A percentile compares a stretch with the other conserved stretches of the same genome.
Evolutionary conservation across 2,888 invertebrate species (phyloP).

Genomic region (Agrotis ipsilon): DNA sequence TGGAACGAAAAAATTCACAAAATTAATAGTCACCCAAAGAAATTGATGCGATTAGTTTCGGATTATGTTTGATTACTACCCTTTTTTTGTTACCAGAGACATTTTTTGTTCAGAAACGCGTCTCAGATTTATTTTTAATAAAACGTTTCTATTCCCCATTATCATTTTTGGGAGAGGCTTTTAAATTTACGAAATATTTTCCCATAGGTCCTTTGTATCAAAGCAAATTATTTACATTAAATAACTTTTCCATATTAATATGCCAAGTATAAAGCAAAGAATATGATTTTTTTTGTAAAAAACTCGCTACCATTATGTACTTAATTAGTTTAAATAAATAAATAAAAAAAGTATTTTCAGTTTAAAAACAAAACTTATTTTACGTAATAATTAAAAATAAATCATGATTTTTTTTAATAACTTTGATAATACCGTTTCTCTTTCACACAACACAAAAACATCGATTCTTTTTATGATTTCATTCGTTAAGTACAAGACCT

Average conservation of each 20-base stretch:
- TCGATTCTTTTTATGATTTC: conserved; percentile 10
- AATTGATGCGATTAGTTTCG: conserved; percentile 86
- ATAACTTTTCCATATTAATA: too few relatives aligned
- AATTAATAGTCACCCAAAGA: conserved; percentile 77
- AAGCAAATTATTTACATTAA: too few relatives aligned
- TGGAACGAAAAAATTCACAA: conserved; percentile 59
- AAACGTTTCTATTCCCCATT: conserved; percentile 67
- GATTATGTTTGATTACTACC: conserved; percentile 79
- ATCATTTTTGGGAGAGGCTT: conserved; percentile 20
- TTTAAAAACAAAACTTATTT: too few relatives aligned
- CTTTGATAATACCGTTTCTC: conserved; percentile 8
- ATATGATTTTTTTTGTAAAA: too few relatives aligned
- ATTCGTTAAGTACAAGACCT: conserved; percentile 26
- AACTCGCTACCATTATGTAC: too few relatives aligned
- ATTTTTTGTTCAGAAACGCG: conserved; percentile 72
- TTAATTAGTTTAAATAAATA: too few relatives aligned
- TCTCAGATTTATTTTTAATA: conserved; percentile 77
- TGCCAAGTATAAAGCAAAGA: too few relatives aligned
- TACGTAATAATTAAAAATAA: not conserved
- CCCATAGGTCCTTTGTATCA: not conserved
- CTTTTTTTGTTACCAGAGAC: conserved; percentile 78
- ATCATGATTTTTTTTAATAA: not conserved
- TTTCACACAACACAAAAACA: conserved; percentile 12
- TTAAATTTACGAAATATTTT: conserved; percentile 24
- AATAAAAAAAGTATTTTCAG: too few relatives aligned